Base-by-base conservation (phyloP, 2,797 vertebrate genomes). In the Pseudocheirus occidentalis region DNA sequence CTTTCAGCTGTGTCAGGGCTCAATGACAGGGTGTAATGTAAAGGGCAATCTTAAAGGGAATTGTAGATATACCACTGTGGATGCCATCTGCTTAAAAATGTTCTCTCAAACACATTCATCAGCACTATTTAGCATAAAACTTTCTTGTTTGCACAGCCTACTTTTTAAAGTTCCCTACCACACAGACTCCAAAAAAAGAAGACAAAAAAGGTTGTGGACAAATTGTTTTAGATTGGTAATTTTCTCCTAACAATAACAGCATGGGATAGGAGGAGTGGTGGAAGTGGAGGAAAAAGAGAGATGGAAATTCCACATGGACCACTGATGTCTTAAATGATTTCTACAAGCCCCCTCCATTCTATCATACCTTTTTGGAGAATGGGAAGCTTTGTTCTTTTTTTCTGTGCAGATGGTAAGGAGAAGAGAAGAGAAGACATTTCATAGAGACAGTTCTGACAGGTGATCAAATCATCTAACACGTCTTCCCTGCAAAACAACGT, bases 401-500 rank as follows among this genome's bases (percentile, higher is more conserved):
- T 98, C 90, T 54, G 90, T 97, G 98, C 97, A 98, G 97, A 98
- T 98, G 97, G 97, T 96, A 98, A 97, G 94, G 97, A 97, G 98
- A 98, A 98, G 96, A 98, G 97, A 98, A 97, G 97, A 98, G 98
- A 98, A 98, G 98, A 98, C 98, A 98, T 98, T 99, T 99, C 97
- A 97, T 97, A 98, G 97, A 98, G 97, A 98, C 87, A 92, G 56
- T 31, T 98, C 97, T 98, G 98, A 99, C 99, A 99, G 98, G 98
- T 98, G 98, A 98, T 99, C 98, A 99, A 98, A 98, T 99, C 98
- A 98, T 97, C 1, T 97, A 98, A 98, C 95, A 97, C 95, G 98
- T 98, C 96, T 98, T 96, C 95, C 73, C 98, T 98, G 98, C 98
- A 99, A 98, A 98, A 98, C 98, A 98, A 98, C 98, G 98, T 98